These are phyloP conservation scores for Momotus momota DNA, from an alignment of 2,797 vertebrate species.

Conservation along the genomic window DNA sequence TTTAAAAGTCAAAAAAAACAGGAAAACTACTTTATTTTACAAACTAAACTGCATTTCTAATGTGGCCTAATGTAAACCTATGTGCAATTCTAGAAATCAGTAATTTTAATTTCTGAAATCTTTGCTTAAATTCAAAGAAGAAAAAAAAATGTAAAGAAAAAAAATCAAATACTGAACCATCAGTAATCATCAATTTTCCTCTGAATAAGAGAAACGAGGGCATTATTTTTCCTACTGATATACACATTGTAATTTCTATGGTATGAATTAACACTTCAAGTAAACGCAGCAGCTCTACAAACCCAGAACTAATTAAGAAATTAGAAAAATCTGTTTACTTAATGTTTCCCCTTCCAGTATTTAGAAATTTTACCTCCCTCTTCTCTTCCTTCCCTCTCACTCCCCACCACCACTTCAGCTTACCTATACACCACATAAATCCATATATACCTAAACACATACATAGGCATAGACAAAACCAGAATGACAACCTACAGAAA, in stretches of 20 bases:
- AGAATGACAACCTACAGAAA: slow-evolving; percentile 27
- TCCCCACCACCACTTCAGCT: neutral
- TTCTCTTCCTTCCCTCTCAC: neutral
- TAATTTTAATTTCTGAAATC: neutral
- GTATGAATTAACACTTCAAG: neutral
- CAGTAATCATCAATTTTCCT: neutral
- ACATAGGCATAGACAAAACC: neutral
- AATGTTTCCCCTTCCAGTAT: slow-evolving; percentile 26
- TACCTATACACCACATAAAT: neutral
- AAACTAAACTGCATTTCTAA: neutral
- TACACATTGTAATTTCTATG: neutral
- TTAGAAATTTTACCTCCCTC: slow-evolving; percentile 24
- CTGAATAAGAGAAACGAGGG: neutral
- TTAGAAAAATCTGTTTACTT: slow-evolving; percentile 58
- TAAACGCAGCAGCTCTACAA: neutral
- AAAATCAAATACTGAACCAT: neutral
- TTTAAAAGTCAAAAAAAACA: neutral
- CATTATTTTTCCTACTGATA: neutral
- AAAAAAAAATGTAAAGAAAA: neutral
- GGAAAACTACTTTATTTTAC: neutral
- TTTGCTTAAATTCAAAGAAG: neutral
- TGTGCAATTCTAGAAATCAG: neutral
- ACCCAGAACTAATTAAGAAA: slow-evolving; percentile 64
- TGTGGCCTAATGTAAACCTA: neutral
- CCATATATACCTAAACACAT: neutral